Evolutionary conservation across 1,140 invertebrate species (phyloP).

Genomic region (Heliconius congener): DNA sequence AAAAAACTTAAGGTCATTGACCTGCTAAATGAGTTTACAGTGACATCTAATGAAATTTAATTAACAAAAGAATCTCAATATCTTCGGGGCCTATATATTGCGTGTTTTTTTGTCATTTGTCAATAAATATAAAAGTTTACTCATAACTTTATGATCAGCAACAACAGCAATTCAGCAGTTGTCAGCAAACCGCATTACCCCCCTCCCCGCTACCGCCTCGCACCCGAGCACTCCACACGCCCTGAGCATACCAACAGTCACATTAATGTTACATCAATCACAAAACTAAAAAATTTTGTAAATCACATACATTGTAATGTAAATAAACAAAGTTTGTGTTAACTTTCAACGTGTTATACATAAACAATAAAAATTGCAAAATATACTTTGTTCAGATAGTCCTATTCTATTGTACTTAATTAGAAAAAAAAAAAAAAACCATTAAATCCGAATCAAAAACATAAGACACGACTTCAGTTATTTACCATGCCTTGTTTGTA

Average conservation of each 20-base stretch:
- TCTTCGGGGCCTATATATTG: constrained; percentile 30
- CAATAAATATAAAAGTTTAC: constrained; percentile 79
- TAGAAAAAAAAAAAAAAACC: constrained; percentile 18
- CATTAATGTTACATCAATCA: constrained; percentile 59
- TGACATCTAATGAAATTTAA: neutral
- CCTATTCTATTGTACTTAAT: constrained; percentile 28
- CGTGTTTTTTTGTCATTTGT: constrained; percentile 62
- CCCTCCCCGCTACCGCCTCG: constrained; percentile 70
- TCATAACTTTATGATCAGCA: constrained; percentile 78
- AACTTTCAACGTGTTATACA: neutral
- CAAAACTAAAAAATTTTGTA: neutral
- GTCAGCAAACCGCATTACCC: constrained; percentile 73
- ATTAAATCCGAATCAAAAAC: constrained; percentile 20
- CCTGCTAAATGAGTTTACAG: neutral
- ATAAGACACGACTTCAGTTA: constrained; percentile 42
- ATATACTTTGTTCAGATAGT: constrained; percentile 31
- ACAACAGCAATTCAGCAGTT: constrained; percentile 79
- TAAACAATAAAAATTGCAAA: constrained; percentile 21
- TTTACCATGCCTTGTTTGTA: constrained; percentile 63
- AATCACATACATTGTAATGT: neutral
- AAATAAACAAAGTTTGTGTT: neutral
- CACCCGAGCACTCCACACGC: constrained; percentile 67
- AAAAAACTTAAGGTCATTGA: constrained; percentile 7
- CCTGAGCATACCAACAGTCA: constrained; percentile 78
- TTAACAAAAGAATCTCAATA: neutral